phyloP scores from a whole-genome alignment of 2,888 invertebrate genomes.

The Sympetrum striolatum region DNA sequence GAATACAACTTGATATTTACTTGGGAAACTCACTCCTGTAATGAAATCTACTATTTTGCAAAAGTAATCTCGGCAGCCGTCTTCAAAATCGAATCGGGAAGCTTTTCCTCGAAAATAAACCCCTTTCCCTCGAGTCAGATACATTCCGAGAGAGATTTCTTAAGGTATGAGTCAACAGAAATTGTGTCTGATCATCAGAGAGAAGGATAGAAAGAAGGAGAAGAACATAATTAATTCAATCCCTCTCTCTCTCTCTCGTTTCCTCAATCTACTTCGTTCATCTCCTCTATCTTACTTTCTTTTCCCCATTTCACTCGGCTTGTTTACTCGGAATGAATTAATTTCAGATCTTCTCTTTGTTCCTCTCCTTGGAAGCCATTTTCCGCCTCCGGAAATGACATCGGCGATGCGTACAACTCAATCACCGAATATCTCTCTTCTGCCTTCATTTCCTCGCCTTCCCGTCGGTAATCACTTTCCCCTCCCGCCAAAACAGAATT shows the following conservation, averaged over 20 bases:
- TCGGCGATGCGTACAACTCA: background rate
- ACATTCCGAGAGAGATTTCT: background rate
- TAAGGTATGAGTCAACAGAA: background rate
- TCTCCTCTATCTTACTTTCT: background rate
- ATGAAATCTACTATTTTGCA: too few species aligned
- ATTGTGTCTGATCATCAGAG: background rate
- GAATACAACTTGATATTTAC: too few species aligned
- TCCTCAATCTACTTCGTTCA: background rate
- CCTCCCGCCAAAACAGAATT: background rate
- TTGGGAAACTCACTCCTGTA: too few species aligned
- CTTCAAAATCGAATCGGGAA: too few species aligned
- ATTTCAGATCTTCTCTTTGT: slow-evolving; percentile 10
- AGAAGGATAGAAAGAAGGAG: background rate
- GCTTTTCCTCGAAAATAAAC: background rate
- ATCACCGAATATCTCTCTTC: background rate
- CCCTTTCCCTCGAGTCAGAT: background rate
- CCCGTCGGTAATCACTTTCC: background rate
- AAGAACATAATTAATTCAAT: slow-evolving; percentile 33
- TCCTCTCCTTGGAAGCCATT: slow-evolving; percentile 1
- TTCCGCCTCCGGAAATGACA: slow-evolving; percentile 18
- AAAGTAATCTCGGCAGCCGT: too few species aligned
- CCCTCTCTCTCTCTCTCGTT: background rate
- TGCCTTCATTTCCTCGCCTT: background rate
- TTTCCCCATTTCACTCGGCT: background rate
- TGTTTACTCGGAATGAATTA: slow-evolving; percentile 30